A percentile compares a stretch with the other conserved stretches of the same genome.
Evolutionary conservation across 2,113 vertebrate species (phyloP).

Genomic region (Pipra filicauda): DNA sequence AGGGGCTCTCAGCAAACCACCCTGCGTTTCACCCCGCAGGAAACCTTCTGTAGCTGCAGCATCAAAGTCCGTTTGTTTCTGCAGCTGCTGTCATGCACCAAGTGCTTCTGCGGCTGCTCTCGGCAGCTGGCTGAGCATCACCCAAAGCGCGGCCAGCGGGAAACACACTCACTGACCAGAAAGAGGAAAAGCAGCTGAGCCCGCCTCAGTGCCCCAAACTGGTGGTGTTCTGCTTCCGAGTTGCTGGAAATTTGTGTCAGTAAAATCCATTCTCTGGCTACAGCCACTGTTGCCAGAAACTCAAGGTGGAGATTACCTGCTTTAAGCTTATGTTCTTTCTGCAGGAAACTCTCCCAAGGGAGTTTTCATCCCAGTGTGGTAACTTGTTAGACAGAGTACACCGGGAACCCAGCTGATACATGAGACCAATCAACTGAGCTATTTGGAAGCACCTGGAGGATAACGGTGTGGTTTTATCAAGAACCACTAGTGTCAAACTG

Average conservation of each 20-base stretch:
- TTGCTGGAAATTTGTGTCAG: fast-evolving
- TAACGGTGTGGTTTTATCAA: background rate
- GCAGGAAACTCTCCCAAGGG: background rate
- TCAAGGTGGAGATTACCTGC: background rate
- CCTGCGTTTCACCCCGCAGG: background rate
- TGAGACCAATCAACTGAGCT: background rate
- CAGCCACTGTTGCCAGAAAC: background rate
- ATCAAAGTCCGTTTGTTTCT: background rate
- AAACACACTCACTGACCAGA: background rate
- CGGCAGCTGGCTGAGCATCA: background rate
- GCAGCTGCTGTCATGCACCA: slow-evolving; percentile 9
- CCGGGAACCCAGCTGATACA: background rate
- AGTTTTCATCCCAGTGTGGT: background rate
- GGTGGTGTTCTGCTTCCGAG: background rate
- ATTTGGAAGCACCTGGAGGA: background rate
- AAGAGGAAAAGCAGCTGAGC: background rate
- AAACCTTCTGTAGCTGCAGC: background rate
- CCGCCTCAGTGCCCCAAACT: background rate
- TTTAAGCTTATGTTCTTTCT: background rate
- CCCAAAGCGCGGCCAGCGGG: fast-evolving
- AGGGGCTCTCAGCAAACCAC: background rate
- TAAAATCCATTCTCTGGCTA: background rate
- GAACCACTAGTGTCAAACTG: background rate
- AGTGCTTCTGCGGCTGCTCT: background rate
- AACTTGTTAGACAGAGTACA: background rate